A percentile compares a stretch with the other conserved stretches of the same genome.
These are phyloP conservation scores for Arrhopalites spinosus DNA, from an alignment of 2,888 invertebrate species.

Conservation along the genomic window DNA sequence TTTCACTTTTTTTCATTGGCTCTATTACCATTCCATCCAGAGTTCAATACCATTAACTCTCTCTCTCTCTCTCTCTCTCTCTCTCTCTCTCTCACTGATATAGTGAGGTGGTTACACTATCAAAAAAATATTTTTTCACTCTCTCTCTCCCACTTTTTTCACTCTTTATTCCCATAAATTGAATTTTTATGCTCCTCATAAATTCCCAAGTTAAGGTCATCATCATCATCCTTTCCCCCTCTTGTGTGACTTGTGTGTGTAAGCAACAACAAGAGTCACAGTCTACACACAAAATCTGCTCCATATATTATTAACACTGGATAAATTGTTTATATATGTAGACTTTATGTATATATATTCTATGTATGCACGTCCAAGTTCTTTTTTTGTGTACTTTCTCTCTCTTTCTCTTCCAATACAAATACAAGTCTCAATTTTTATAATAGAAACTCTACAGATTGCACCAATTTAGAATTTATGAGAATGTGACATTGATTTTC, in stretches of 20 bases:
- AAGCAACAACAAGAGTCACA: no score
- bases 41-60: constrained; percentile 1
- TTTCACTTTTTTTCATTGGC: constrained; percentile 15
- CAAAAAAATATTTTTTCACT: not conserved
- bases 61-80: not conserved
- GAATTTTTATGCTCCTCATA: constrained; percentile 5
- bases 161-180: constrained; percentile 1
- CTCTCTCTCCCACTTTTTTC: not conserved
- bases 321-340: not conserved
- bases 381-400: no score
- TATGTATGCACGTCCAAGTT: not conserved
- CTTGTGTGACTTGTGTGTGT: no score
- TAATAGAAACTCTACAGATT: not conserved
- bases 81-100: not conserved
- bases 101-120: not conserved
- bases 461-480: constrained; percentile 14
- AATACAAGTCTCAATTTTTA: not conserved
- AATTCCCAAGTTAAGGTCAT: constrained; percentile 6
- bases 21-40: not conserved
- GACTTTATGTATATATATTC: not conserved
- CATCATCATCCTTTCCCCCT: not conserved
- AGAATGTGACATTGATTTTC: constrained; percentile 6
- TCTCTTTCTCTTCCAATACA: no score
- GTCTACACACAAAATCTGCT: no score
- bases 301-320: not conserved